These are phyloP conservation scores for Ptilonorhynchus violaceus DNA, from an alignment of 2,113 vertebrate species.

Conservation along the genomic window DNA sequence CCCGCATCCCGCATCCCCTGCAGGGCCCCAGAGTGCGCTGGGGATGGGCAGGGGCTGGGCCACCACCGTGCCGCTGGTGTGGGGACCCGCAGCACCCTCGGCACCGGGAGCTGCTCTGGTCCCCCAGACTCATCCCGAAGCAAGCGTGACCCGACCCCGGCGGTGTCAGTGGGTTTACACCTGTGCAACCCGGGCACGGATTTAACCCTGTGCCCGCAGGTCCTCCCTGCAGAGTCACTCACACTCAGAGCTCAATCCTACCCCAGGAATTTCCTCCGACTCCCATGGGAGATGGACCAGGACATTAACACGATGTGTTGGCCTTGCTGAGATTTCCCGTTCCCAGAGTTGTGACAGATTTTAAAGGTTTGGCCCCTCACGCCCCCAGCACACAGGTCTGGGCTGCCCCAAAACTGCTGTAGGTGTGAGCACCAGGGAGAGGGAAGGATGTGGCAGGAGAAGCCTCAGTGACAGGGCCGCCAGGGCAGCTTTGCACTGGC, in stretches of 20 bases:
- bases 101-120: fast-evolving
- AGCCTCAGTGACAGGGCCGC: fast-evolving
- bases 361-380: not conserved
- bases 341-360: not conserved
- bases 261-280: fast-evolving
- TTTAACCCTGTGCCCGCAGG: not conserved
- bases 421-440: not conserved
- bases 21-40: fast-evolving
- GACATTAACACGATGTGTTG: not conserved
- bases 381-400: not conserved
- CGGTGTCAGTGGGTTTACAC: not conserved
- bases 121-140: fast-evolving
- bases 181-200: fast-evolving
- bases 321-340: not conserved
- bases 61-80: not conserved
- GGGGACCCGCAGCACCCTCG: fast-evolving
- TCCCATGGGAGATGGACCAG: not conserved
- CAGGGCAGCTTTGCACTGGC: not conserved
- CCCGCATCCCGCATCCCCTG: not conserved
- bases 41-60: too few relatives aligned
- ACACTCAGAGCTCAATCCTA: not conserved
- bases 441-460: not conserved
- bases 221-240: not conserved
- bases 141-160: fast-evolving
- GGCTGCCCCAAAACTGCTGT: not conserved